Evolutionary conservation across 2,888 invertebrate species (phyloP), one percentile per base, ranked within the genome.

Genomic region (Abscondita cerata): DNA sequence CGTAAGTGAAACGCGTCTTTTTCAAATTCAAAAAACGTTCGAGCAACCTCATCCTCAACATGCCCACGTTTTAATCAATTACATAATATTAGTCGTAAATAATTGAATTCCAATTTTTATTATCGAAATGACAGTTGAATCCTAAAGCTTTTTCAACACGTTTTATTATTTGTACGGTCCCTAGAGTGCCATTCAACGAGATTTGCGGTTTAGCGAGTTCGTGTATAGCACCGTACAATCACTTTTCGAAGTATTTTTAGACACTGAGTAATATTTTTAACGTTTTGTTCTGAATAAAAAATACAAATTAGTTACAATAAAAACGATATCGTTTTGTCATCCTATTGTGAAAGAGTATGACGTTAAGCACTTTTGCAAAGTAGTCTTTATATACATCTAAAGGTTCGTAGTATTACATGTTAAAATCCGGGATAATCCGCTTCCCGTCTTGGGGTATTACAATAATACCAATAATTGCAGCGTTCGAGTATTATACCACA

Each of bases 381-480:
- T 64, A 61, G 61, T 64, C 59, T 61, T 64, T 64, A 56, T 61
- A 25, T 61, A 64, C 65, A 60, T 68, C 60, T 63, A 66, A 64
- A 68, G 65, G 60, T 59, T 61, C 61, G 59, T 51, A 59, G 66
- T 67, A 64, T 66, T 67, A 67, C 63, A 68, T 61, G 69, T 69
- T 66, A 69, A 76, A 78, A 77, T 76, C 76, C 75, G 64, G 76
- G 78, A 78, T 78, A 76, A 79, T 76, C 78, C 75, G 71, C 75
- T 73, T 70, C 72, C 69, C 76, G 71, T 73, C 73, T 74, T 74
- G 71, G 73, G 73, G 73, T 74, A 75, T 73, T 73, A 76, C 77
- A 77, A 79, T 77, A 77, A 78, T 77, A 76, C 76, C 74, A 75
- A 78, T 79, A 78, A 79, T 79, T 79, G 78, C 77, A 76, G 75